phyloP scores from a whole-genome alignment of 2,888 invertebrate genomes.

The Heteromurus nitidus region DNA sequence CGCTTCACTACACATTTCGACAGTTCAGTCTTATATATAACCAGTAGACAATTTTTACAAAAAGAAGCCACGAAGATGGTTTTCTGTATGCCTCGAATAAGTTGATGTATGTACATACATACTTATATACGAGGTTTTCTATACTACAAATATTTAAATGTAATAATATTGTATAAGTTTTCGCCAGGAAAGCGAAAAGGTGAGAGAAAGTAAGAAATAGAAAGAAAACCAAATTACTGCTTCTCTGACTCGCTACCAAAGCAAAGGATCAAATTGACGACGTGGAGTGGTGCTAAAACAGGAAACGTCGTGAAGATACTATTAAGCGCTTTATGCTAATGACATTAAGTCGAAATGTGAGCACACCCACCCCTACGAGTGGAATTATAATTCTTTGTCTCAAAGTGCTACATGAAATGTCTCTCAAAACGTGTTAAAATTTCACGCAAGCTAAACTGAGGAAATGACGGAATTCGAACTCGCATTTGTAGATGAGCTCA shows the following conservation, averaged over 20 bases:
- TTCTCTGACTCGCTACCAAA: neutral
- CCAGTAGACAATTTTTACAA: neutral
- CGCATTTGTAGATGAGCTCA: neutral
- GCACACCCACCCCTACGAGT: too few species aligned
- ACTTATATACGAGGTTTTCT: too few species aligned
- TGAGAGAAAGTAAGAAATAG: neutral
- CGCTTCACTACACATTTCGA: slow-evolving; percentile 12
- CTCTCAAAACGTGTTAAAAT: neutral
- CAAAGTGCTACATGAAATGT: neutral
- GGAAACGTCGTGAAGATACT: neutral
- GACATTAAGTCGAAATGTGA: neutral
- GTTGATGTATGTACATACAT: too few species aligned
- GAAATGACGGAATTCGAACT: neutral
- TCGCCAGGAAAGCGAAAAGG: too few species aligned
- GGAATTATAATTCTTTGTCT: too few species aligned
- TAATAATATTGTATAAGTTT: too few species aligned
- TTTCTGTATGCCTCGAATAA: too few species aligned
- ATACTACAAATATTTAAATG: too few species aligned
- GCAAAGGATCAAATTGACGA: neutral
- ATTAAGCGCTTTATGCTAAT: slow-evolving; percentile 3
- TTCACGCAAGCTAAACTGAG: neutral
- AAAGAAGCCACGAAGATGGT: neutral
- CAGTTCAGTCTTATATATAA: neutral
- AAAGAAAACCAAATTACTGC: slow-evolving; percentile 10
- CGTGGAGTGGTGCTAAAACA: neutral